These are phyloP conservation scores for Synergus japonicus DNA, from an alignment of 2,888 invertebrate genomes.

Conservation along the genomic window DNA sequence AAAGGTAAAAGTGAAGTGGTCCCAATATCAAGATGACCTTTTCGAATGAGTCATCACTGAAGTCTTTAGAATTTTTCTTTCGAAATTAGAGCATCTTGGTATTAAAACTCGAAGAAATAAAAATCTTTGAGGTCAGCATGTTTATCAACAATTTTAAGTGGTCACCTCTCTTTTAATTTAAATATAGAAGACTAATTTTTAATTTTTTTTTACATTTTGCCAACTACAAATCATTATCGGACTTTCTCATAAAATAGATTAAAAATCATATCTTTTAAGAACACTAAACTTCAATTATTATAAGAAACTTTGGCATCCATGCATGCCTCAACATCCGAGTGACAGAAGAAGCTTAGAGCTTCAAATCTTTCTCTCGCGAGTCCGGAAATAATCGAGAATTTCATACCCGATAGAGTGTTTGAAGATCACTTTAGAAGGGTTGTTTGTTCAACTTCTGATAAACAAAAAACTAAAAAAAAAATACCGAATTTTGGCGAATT, in stretches of 20 bases:
- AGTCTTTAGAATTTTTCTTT: slow-evolving; percentile 2
- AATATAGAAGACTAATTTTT: neutral
- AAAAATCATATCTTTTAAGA: neutral
- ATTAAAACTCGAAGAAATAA: neutral
- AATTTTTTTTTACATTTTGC: neutral
- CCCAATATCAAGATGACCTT: neutral
- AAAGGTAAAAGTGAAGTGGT: neutral
- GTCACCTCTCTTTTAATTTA: neutral
- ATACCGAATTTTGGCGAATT: neutral
- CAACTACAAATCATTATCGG: too few relatives aligned
- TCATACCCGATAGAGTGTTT: neutral
- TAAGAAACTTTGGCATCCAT: neutral
- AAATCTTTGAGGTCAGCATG: neutral
- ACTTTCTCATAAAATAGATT: too few relatives aligned
- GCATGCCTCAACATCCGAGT: neutral
- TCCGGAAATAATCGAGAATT: neutral
- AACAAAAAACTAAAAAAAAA: slow-evolving; percentile 5
- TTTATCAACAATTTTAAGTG: too few relatives aligned
- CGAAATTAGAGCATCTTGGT: slow-evolving; percentile 2
- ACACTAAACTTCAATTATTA: neutral
- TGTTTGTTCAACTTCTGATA: neutral
- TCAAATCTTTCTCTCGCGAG: neutral
- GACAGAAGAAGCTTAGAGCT: neutral
- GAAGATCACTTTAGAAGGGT: neutral
- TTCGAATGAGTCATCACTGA: neutral